A percentile compares a stretch with the other conserved stretches of the same genome.
Conservation (phyloP, 2,113 vertebrate species). For the Heterotilapia buettikoferi region DNA sequence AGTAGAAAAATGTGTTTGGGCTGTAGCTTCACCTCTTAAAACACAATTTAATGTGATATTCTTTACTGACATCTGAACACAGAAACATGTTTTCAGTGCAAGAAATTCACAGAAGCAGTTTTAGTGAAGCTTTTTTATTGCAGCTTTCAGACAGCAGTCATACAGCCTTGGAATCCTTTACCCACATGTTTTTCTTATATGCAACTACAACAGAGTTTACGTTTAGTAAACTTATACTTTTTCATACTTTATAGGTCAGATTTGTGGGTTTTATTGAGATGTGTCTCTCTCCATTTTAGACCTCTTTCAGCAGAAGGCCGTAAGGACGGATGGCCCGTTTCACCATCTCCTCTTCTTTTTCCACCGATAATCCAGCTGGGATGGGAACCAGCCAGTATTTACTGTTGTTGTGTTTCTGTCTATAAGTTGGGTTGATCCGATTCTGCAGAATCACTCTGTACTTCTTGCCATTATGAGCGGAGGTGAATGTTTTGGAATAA, state of each 20-base stretch:
- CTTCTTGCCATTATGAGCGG: background rate
- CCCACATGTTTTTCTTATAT: background rate
- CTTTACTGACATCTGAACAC: background rate
- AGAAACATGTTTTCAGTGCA: background rate
- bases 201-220: background rate
- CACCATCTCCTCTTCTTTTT: background rate
- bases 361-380: rapidly evolving
- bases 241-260: background rate
- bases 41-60: background rate
- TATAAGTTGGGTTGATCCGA: background rate
- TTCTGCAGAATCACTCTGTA: background rate
- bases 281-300: background rate
- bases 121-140: background rate
- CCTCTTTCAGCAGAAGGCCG: background rate
- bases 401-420: rapidly evolving
- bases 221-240: background rate
- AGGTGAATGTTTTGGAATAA: background rate
- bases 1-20: background rate
- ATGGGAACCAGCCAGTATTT: background rate
- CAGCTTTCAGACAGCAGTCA: background rate
- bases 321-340: background rate
- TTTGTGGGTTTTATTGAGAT: background rate
- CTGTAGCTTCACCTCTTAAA: background rate
- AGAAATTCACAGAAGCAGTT: background rate
- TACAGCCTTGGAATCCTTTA: rapidly evolving